Evolutionary conservation across 2,888 invertebrate species (phyloP).

Genomic region (Phaedon cochleariae): DNA sequence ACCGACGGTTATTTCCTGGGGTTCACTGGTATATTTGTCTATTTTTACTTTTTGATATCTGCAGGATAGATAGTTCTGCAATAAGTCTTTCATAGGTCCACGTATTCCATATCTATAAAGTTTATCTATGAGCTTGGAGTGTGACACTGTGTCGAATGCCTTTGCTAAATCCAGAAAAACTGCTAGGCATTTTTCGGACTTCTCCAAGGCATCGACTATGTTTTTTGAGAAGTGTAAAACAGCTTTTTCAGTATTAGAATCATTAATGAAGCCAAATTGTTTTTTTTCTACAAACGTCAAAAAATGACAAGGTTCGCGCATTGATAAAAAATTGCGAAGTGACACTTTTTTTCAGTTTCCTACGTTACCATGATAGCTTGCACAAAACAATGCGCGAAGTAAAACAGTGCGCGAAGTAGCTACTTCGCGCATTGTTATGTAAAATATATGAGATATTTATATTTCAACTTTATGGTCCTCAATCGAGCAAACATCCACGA

Average conservation of each 20-base stretch:
- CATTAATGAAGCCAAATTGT: constrained; percentile 8
- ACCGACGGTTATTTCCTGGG: constrained; percentile 6
- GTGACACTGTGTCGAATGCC: constrained; percentile 12
- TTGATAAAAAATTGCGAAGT: too few relatives aligned
- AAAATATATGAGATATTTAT: too few relatives aligned
- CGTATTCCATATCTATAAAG: constrained; percentile 9
- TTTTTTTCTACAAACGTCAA: too few relatives aligned
- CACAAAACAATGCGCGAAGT: too few relatives aligned
- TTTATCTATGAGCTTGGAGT: constrained; percentile 6
- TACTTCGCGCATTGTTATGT: too few relatives aligned
- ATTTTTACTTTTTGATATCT: constrained; percentile 1
- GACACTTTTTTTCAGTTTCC: too few relatives aligned
- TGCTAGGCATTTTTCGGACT: neutral
- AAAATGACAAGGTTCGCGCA: too few relatives aligned
- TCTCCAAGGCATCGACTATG: constrained; percentile 9
- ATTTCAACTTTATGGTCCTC: too few relatives aligned
- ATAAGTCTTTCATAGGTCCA: constrained; percentile 3
- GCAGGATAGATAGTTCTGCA: constrained; percentile 4
- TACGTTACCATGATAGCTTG: too few relatives aligned
- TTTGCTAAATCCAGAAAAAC: constrained; percentile 6
- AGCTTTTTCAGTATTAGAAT: constrained; percentile 4
- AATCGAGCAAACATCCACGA: too few relatives aligned
- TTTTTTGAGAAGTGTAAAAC: constrained; percentile 12
- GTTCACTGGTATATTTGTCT: constrained; percentile 6
- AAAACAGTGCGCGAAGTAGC: too few relatives aligned